Base-by-base conservation (phyloP, 2,888 invertebrate genomes). In the Caenorhabditis becei region DNA sequence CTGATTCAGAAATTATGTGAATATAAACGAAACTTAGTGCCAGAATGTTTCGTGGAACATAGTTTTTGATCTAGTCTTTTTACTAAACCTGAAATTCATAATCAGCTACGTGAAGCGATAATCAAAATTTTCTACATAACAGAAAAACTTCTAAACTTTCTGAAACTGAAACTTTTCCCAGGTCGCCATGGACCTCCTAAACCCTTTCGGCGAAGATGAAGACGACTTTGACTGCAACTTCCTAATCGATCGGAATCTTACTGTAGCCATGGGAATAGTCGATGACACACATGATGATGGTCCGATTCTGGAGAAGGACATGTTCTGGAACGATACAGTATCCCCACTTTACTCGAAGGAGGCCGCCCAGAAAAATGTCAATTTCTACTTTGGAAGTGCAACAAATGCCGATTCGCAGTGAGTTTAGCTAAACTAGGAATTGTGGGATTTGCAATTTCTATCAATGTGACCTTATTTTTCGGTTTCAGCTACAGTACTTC, bases 201-300 rank as follows among this genome's bases (percentile, higher is more conserved):
- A 85, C 62, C 85, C 85, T 11, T 83, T 85, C 32, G 85, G 85
- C 26, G 85, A 85, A 32, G 85, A 85, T 54, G 85, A 85, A 59
- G 85, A 85, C 44, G 85, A 85, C 66, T 85, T 83, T 35, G 85
- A 85, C 56, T 83, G 83, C 44, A 85, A 85, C 51, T 85, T 85
- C 49, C 58, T 85, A 18, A 78, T 85, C 37, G 85, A 85, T 65
- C 51, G 85, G 16, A 85, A 85, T 37, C 51, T 85, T 51, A 83
- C 85, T 8, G 85, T 84, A 2, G 75, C 80, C 1, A 72, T 84
- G 78, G 80, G 80, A 53, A 77, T 80, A 0, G 82, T 82, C 23
- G 83, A 85, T 35, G 85, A 85, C 28, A 71, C 77, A 11, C 75
- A 79, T 35, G 79, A 79, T 20, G 85, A 83, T 67, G 61, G 62